Evolutionary conservation across 1,140 invertebrate genomes (phyloP).

Genomic region (Homarus americanus): DNA sequence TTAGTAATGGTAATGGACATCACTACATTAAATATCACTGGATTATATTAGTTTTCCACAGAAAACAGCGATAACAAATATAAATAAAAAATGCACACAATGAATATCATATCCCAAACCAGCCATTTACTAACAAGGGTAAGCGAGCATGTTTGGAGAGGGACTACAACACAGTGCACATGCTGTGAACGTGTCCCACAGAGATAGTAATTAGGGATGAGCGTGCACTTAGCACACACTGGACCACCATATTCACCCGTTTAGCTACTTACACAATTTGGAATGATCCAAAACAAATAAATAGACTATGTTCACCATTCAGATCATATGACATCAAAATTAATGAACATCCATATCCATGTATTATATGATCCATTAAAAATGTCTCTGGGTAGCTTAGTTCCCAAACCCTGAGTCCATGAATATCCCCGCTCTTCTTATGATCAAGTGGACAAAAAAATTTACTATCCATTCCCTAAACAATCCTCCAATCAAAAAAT

Average conservation of each 20-base stretch:
- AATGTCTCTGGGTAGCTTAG: neutral
- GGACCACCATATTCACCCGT: slow-evolving; percentile 8
- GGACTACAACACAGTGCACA: neutral
- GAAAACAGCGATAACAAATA: neutral
- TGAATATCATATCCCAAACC: neutral
- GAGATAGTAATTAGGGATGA: slow-evolving; percentile 2
- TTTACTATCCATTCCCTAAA: neutral
- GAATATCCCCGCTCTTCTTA: neutral
- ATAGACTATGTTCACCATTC: neutral
- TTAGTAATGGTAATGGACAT: neutral
- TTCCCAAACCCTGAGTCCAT: slow-evolving; percentile 1
- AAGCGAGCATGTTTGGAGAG: neutral
- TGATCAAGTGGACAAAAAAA: neutral
- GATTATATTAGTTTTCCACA: neutral
- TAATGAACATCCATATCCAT: slow-evolving; percentile 1
- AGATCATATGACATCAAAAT: neutral
- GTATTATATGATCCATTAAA: neutral
- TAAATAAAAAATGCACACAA: neutral
- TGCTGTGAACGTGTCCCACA: neutral
- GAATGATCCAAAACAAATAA: slow-evolving; percentile 1
- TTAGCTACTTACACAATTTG: slow-evolving; percentile 18
- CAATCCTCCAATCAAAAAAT: slow-evolving; percentile 10
- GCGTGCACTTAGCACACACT: neutral
- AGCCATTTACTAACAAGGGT: slow-evolving; percentile 7
- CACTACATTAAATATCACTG: neutral